Percentiles rank a stretch among this genome's conserved stretches.
Evolutionary conservation across 2,113 vertebrate genomes (phyloP).

Genomic region (Gopherus flavomarginatus): DNA sequence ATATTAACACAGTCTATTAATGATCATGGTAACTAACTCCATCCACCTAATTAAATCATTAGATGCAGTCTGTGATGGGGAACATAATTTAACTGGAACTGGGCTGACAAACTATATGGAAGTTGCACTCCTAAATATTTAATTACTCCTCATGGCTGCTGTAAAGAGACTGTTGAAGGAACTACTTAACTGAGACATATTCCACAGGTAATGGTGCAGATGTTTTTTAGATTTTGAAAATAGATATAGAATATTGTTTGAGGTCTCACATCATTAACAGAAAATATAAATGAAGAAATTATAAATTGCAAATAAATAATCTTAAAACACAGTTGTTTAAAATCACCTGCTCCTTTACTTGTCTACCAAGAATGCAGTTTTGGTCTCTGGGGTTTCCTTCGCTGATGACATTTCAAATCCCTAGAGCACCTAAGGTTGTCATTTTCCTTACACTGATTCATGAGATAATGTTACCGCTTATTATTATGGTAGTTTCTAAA

Average conservation of each 20-base stretch:
- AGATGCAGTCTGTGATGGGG: conserved; percentile 50
- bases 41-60: conserved; percentile 62
- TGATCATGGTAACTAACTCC: conserved; percentile 59
- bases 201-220: conserved; percentile 34
- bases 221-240: not conserved
- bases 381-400: not conserved
- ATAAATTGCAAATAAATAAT: not conserved
- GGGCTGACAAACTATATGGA: conserved; percentile 51
- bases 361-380: not conserved
- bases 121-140: conserved; percentile 57
- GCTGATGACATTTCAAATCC: not conserved
- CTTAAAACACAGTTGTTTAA: not conserved
- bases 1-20: conserved; percentile 62
- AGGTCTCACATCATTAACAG: not conserved
- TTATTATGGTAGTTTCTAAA: not conserved
- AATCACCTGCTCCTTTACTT: not conserved
- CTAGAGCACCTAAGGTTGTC: accelerated
- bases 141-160: conserved; percentile 10
- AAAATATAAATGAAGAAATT: accelerated
- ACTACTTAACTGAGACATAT: conserved; percentile 13
- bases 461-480: accelerated
- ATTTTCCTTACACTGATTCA: not conserved
- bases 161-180: conserved; percentile 32
- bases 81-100: conserved; percentile 35
- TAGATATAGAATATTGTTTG: not conserved